Evolutionary conservation across 2,113 vertebrate species (phyloP).

Genomic region (Turdus rufiventris): DNA sequence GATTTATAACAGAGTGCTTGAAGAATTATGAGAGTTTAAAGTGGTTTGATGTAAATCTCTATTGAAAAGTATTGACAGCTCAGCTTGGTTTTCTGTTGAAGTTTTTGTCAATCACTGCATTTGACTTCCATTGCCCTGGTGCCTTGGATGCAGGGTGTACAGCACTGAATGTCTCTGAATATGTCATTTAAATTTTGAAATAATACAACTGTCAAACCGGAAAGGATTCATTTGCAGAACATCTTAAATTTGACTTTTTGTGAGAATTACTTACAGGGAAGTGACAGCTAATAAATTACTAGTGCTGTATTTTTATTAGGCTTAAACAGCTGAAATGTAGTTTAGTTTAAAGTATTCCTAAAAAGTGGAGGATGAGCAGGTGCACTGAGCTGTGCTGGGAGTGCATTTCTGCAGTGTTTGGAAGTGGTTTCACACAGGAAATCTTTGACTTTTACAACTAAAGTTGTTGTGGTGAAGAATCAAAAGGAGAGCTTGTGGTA

Average conservation of each 20-base stretch:
- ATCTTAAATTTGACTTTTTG: conserved; percentile 13
- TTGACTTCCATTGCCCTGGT: neutral
- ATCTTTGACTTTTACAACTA: neutral
- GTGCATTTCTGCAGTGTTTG: neutral
- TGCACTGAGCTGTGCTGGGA: neutral
- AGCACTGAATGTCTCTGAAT: neutral
- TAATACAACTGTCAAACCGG: neutral
- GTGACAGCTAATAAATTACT: conserved; percentile 15
- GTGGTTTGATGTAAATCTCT: conserved; percentile 23
- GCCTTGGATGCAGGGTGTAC: neutral
- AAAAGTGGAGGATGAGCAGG: neutral
- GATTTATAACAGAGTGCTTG: neutral
- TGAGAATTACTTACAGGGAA: neutral
- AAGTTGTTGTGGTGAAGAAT: neutral
- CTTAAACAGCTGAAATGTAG: neutral
- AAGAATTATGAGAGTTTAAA: conserved; percentile 25
- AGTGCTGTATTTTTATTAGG: conserved; percentile 9
- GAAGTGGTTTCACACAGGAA: neutral
- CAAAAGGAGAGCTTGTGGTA: neutral
- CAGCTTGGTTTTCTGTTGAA: neutral
- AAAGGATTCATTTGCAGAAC: neutral
- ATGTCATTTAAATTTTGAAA: conserved; percentile 18
- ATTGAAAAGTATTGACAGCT: conserved; percentile 34
- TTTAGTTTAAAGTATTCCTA: neutral
- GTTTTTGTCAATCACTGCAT: neutral